Conservation (phyloP, 2,113 vertebrate genomes). For the Microcebus griseorufus region DNA sequence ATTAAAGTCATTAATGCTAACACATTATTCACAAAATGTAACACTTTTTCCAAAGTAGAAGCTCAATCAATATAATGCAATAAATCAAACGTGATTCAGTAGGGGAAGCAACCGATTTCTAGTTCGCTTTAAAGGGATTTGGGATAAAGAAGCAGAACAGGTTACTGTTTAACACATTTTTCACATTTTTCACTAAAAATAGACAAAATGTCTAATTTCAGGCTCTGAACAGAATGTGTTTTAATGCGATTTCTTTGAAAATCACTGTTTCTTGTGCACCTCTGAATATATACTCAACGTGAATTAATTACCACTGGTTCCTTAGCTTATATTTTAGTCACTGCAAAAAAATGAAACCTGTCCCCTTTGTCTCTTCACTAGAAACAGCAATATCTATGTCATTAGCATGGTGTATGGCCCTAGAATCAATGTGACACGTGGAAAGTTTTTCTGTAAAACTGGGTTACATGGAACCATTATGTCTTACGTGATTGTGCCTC, state of each 20-base stretch:
- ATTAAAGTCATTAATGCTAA: constrained; percentile 79
- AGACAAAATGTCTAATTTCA: constrained; percentile 79
- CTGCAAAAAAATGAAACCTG: constrained; percentile 55
- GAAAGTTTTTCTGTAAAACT: constrained; percentile 59
- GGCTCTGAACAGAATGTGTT: constrained; percentile 75
- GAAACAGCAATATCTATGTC: constrained; percentile 11
- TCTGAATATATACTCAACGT: constrained; percentile 68
- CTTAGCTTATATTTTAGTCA: constrained; percentile 69
- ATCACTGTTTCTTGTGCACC: constrained; percentile 63
- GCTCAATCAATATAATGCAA: constrained; percentile 76
- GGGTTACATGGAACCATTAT: neutral
- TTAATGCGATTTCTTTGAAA: constrained; percentile 77
- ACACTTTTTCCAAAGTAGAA: constrained; percentile 63
- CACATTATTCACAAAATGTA: constrained; percentile 74
- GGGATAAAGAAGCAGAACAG: constrained; percentile 59
- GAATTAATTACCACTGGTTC: constrained; percentile 69
- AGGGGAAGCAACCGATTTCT: constrained; percentile 50
- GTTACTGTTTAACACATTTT: constrained; percentile 61
- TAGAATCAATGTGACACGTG: constrained; percentile 28
- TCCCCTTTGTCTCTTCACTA: constrained; percentile 66
- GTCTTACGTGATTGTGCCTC: neutral
- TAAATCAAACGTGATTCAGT: constrained; percentile 73
- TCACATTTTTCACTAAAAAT: constrained; percentile 73
- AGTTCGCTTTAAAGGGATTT: constrained; percentile 67
- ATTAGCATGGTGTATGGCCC: neutral